A percentile compares a stretch with the other conserved stretches of the same genome.
Conservation (phyloP, 2,113 vertebrate species). For the Serranochromis macrocephalus region DNA sequence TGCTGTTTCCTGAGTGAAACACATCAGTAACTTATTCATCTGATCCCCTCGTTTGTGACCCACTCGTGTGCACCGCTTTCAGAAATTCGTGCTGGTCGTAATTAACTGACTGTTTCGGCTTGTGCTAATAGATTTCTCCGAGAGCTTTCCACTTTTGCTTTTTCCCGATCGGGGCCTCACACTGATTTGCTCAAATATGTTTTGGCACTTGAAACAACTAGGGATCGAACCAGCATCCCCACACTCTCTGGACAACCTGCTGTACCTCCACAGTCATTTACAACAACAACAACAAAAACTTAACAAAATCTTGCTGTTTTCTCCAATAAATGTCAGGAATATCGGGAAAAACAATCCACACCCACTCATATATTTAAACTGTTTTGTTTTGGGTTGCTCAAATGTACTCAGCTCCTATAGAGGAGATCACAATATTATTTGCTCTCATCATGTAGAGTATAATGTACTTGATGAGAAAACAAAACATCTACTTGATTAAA, state of each 20-base stretch:
- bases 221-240: not conserved
- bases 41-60: not conserved
- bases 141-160: not conserved
- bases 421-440: not conserved
- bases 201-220: not conserved
- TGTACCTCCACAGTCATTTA: not conserved
- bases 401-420: not conserved
- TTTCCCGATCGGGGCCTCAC: not conserved
- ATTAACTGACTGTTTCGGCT: not conserved
- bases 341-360: not conserved
- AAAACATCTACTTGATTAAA: not conserved
- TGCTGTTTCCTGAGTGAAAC: not conserved
- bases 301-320: not conserved
- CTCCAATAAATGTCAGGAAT: not conserved
- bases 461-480: not conserved
- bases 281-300: not conserved
- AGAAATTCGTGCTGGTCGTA: not conserved
- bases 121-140: not conserved
- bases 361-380: constrained; percentile 15
- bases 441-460: not conserved
- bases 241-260: not conserved
- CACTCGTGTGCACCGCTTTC: not conserved
- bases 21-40: not conserved
- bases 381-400: not conserved
- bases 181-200: not conserved